Base-by-base conservation (phyloP, 2,888 invertebrate genomes). In the Crematogaster levior region DNA sequence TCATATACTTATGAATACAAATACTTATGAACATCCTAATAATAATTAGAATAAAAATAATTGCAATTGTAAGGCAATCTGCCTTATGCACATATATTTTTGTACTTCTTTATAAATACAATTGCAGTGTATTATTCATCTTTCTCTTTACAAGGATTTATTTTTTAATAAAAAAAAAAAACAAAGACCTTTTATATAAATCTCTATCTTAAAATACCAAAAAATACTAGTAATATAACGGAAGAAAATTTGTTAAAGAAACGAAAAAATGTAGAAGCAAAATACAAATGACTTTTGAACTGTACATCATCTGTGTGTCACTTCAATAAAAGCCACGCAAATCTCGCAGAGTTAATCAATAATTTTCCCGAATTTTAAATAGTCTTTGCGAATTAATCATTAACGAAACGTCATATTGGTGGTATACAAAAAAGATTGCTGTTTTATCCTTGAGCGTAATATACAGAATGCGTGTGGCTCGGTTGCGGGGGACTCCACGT, bases 391-490 rank as follows among this genome's bases (percentile, higher is more conserved):
- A 63, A 63, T 51, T 61, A 30, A 18, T 56, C 43, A 58, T 68
- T n/a, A n/a, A n/a, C 56, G 43, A 10, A 15, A 60, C 46, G 7
- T 46, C 30, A 21, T 46, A 51, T 73, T 80, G 65, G 58, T 56
- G 61, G 61, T 60, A 66, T 27, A 43, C n/a, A 75, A 53, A 77
- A 84, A 87, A 84, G 4, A 6, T 74, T 21, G 65, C 61, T 60
- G 80, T 85, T 86, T 83, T 80, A 89, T 86, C 87, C 87, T 85
- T 70, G 68, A 87, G 77, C 34, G 34, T 34, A 34, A 5, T 34
- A 83, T 60, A 85, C 79, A 80, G 60, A 60, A 60, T 43, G 68
- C 68, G 24, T 37, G 43, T 56, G 89, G n/a, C n/a, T 88, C 88
- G 82, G 87, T 83, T 82, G 75, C 60, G 27, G n/a, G 63, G 74